phyloP scores from a whole-genome alignment of 2,888 invertebrate species.

The Nasonia oneida region DNA sequence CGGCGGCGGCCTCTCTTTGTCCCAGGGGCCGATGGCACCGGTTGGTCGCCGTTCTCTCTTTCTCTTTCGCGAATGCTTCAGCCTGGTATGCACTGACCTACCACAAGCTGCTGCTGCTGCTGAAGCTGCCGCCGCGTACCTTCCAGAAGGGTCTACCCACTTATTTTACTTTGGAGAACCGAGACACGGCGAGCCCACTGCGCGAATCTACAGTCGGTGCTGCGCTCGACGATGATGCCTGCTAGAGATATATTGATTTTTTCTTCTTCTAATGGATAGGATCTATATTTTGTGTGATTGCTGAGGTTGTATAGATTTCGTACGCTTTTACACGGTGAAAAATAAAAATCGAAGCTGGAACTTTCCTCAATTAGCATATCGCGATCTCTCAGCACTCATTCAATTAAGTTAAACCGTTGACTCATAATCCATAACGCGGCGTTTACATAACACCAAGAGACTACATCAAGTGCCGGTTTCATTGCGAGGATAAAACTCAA shows the following conservation, averaged over 20 bases:
- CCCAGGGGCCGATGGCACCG: slow-evolving; percentile 64
- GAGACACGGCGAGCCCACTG: neutral
- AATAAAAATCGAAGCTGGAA: neutral
- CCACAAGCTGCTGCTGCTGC: slow-evolving; percentile 21
- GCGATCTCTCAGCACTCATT: neutral
- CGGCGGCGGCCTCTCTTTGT: slow-evolving; percentile 66
- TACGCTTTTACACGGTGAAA: too few species aligned
- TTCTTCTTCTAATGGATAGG: neutral
- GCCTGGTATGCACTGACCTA: slow-evolving; percentile 55
- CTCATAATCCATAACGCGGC: neutral
- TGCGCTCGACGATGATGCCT: neutral
- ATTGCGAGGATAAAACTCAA: neutral
- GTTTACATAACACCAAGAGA: neutral
- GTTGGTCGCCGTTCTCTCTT: slow-evolving; percentile 58
- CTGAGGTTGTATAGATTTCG: too few species aligned
- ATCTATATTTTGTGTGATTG: too few species aligned
- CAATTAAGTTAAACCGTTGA: neutral
- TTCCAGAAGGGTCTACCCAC: slow-evolving; percentile 24
- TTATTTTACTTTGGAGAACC: slow-evolving; percentile 49
- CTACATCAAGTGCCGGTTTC: neutral
- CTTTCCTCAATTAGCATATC: neutral
- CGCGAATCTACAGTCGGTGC: neutral
- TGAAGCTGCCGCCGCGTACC: slow-evolving; percentile 6
- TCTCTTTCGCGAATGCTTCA: slow-evolving; percentile 58
- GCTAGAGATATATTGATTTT: neutral